Conservation (phyloP, 2,797 vertebrate genomes). For the Halcyon badia region DNA sequence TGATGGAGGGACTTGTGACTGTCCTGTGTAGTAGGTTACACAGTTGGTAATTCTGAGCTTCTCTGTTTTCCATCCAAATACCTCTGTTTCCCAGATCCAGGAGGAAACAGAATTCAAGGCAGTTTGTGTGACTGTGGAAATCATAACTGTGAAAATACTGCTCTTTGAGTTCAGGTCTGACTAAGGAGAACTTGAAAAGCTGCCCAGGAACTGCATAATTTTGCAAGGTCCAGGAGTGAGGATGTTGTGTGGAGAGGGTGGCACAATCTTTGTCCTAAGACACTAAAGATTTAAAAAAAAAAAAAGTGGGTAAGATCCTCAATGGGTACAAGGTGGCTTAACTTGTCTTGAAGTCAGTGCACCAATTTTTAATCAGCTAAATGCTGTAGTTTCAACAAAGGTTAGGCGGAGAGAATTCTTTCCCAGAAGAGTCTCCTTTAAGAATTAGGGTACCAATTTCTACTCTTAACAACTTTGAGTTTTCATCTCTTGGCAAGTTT, state of each 20-base stretch:
- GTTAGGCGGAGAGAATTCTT: not conserved
- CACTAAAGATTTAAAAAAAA: not conserved
- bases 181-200: not conserved
- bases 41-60: not conserved
- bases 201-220: not conserved
- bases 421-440: not conserved
- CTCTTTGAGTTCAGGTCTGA: not conserved
- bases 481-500: not conserved
- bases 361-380: not conserved
- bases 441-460: not conserved
- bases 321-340: not conserved
- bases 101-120: not conserved
- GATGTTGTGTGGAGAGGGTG: not conserved
- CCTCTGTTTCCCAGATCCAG: fast-evolving
- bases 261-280: not conserved
- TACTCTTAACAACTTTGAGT: not conserved
- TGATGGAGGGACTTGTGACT: not conserved
- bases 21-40: not conserved
- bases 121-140: not conserved
- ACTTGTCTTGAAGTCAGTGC: not conserved
- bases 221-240: not conserved
- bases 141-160: not conserved
- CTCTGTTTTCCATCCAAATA: not conserved
- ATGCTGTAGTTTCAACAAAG: not conserved
- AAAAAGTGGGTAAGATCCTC: not conserved